Percentiles rank a stretch among this genome's conserved stretches.
Conservation (phyloP, 2,113 vertebrate genomes). For the western clawed frog (Xenopus tropicalis) region DNA sequence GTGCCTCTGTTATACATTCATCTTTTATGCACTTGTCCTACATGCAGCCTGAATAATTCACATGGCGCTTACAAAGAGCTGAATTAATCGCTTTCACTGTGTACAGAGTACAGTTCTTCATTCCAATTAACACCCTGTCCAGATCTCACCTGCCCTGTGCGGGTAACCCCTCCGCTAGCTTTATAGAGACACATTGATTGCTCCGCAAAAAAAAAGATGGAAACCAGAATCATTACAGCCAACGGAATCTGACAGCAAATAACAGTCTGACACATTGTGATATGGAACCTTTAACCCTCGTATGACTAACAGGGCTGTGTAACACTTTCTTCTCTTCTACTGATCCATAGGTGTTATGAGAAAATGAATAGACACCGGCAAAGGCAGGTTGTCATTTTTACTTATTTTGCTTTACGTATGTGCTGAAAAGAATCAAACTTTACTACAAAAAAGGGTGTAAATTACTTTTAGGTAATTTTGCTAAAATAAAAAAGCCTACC, state of each 20-base stretch:
- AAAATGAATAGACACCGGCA: too few species aligned
- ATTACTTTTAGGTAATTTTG: too few species aligned
- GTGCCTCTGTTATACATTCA: neutral
- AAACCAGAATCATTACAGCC: constrained; percentile 11
- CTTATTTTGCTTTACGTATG: constrained; percentile 53
- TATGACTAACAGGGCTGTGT: too few species aligned
- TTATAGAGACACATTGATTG: constrained; percentile 17
- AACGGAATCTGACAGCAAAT: neutral
- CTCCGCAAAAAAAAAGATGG: neutral
- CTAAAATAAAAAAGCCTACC: too few species aligned
- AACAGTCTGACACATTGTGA: neutral
- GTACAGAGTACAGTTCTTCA: neutral
- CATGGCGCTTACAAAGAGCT: neutral
- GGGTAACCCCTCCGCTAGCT: neutral
- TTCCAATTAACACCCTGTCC: constrained; percentile 4
- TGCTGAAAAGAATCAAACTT: constrained; percentile 53
- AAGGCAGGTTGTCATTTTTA: constrained; percentile 36
- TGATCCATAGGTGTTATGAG: too few species aligned
- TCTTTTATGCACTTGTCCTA: neutral
- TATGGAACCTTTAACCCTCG: too few species aligned
- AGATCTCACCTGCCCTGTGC: neutral
- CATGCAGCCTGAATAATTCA: neutral
- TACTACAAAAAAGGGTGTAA: neutral
- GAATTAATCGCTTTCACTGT: constrained; percentile 11
- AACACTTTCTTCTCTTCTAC: constrained; percentile 39